A percentile compares a stretch with the other conserved stretches of the same genome.
These are phyloP conservation scores for Etheostoma perlongum DNA, from an alignment of 2,797 vertebrate species.

Conservation along the genomic window DNA sequence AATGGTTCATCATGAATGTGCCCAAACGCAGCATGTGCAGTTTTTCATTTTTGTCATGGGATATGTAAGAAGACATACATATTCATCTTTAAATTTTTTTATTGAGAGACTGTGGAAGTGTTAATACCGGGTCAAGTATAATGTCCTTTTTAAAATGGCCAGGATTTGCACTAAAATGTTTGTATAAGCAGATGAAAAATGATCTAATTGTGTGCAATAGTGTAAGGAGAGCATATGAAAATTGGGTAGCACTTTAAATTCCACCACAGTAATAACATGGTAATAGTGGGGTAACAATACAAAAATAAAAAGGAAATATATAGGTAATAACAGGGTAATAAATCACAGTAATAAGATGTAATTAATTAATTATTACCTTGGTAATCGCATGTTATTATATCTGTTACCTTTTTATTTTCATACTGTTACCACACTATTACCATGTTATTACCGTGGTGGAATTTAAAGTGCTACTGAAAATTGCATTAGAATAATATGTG, in stretches of 20 bases:
- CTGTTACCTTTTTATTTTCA: too few species aligned
- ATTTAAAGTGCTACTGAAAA: background rate
- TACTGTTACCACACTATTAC: too few species aligned
- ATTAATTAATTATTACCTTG: too few species aligned
- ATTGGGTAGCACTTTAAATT: background rate
- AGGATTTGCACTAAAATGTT: background rate
- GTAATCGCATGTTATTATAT: too few species aligned
- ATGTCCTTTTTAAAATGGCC: background rate
- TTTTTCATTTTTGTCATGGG: background rate
- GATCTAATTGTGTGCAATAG: background rate
- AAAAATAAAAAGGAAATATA: too few species aligned
- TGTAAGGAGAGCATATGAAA: background rate
- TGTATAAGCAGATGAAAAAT: slow-evolving; percentile 1
- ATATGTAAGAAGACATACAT: background rate
- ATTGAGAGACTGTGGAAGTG: background rate
- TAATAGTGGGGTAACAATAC: too few species aligned
- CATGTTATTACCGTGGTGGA: too few species aligned
- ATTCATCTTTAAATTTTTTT: background rate
- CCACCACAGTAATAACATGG: too few species aligned
- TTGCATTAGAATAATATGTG: slow-evolving; percentile 6
- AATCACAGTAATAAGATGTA: too few species aligned
- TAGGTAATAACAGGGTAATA: too few species aligned
- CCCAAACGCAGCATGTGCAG: background rate
- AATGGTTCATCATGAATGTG: background rate
- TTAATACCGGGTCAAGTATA: background rate